Percentiles rank a stretch among this genome's conserved stretches.
Evolutionary conservation across 2,888 invertebrate genomes (phyloP).

Genomic region (Orchestes rusci): DNA sequence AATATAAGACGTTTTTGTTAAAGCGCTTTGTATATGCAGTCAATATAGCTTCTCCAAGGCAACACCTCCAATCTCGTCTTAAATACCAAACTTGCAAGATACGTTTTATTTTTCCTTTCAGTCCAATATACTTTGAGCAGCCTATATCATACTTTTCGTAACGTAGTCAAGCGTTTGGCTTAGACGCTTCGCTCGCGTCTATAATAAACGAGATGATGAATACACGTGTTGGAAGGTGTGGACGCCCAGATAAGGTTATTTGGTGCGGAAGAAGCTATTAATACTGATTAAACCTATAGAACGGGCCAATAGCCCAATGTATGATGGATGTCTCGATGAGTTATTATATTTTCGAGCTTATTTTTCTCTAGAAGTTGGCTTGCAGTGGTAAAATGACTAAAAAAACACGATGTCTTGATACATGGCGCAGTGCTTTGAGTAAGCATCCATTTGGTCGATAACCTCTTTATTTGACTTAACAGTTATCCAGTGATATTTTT

Average conservation of each 20-base stretch:
- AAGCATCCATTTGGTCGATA: no score
- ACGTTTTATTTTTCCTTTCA: slow-evolving; percentile 5
- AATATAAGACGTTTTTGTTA: no score
- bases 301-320: slow-evolving; percentile 29
- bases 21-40: no score
- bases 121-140: slow-evolving; percentile 11
- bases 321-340: slow-evolving; percentile 26
- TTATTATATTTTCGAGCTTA: slow-evolving; percentile 25
- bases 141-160: no score
- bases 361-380: no score
- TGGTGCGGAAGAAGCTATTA: slow-evolving; percentile 34
- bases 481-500: no score
- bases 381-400: no score
- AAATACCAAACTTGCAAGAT: no score
- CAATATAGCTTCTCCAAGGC: background rate
- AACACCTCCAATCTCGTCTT: slow-evolving; percentile 3
- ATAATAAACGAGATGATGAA: slow-evolving; percentile 30
- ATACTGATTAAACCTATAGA: slow-evolving; percentile 35
- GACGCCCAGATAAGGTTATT: slow-evolving; percentile 29
- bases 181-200: slow-evolving; percentile 13
- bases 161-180: slow-evolving; percentile 11
- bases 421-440: no score
- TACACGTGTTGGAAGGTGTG: slow-evolving; percentile 30
- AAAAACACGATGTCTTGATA: no score
- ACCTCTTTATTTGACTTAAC: no score